Conservation (phyloP, 2,797 vertebrate species). For the Eremophila alpestris region DNA sequence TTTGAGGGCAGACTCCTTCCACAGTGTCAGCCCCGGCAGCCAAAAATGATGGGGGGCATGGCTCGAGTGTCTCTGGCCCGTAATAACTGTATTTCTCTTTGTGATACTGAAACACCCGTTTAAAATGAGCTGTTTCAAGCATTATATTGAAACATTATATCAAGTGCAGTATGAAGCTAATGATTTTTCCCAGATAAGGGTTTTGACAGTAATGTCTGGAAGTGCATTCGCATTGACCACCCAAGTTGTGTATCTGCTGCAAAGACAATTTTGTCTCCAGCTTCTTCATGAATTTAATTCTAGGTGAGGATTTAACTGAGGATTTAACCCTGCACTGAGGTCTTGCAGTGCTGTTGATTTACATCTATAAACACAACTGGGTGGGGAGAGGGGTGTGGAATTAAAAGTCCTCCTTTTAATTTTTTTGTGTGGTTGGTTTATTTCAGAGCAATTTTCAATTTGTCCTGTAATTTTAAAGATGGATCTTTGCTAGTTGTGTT, state of each 20-base stretch:
- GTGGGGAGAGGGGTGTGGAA: accelerated
- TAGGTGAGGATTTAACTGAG: not conserved
- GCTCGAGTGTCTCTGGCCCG: not conserved
- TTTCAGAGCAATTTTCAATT: not conserved
- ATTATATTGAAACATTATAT: not conserved
- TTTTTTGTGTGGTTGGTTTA: not conserved
- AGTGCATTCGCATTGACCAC: not conserved
- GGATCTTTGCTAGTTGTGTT: not conserved
- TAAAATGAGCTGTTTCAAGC: not conserved
- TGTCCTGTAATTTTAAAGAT: not conserved
- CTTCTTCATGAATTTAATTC: not conserved
- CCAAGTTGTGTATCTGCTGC: not conserved
- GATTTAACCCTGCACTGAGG: not conserved
- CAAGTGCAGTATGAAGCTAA: not conserved
- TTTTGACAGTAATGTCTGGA: not conserved
- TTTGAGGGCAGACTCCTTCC: constrained; percentile 53
- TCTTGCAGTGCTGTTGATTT: not conserved
- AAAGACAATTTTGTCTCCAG: not conserved
- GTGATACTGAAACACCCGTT: not conserved
- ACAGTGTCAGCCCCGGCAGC: not conserved
- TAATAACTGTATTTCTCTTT: not conserved
- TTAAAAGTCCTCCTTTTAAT: not conserved
- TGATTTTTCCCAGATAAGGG: not conserved
- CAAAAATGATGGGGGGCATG: not conserved
- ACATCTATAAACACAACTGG: not conserved